phyloP scores from a whole-genome alignment of 2,888 invertebrate species.

The Siphlonurus alternatus region DNA sequence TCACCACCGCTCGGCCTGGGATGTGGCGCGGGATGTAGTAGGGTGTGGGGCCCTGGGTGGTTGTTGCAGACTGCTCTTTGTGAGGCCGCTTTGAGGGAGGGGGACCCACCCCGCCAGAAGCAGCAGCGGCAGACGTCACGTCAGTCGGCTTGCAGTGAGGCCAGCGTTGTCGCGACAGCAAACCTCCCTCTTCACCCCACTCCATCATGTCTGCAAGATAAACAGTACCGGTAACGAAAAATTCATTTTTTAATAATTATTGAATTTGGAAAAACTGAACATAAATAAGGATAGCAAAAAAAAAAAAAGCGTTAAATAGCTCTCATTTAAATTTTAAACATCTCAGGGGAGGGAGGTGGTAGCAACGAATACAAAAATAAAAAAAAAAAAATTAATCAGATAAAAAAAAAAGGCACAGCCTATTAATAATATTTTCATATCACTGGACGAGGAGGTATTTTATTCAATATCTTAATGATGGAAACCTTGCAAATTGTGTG shows the following conservation, averaged over 20 bases:
- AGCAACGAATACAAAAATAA: no score
- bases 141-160: background rate
- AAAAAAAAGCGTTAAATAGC: background rate
- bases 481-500: no score
- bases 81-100: constrained; percentile 69
- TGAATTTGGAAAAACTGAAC: no score
- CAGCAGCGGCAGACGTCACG: constrained; percentile 6
- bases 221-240: background rate
- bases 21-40: constrained; percentile 24
- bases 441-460: no score
- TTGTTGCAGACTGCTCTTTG: constrained; percentile 35
- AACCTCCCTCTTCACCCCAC: background rate
- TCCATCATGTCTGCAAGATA: background rate
- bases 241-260: background rate
- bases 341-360: no score
- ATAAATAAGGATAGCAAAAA: background rate
- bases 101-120: background rate
- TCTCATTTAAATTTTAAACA: constrained; percentile 20
- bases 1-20: constrained; percentile 27
- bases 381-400: no score
- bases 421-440: no score
- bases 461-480: no score
- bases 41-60: constrained; percentile 10
- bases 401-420: no score
- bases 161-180: background rate